A percentile compares a stretch with the other conserved stretches of the same genome.
Evolutionary conservation across 1,140 invertebrate species (phyloP).

Genomic region (Geopemphigus sp.): DNA sequence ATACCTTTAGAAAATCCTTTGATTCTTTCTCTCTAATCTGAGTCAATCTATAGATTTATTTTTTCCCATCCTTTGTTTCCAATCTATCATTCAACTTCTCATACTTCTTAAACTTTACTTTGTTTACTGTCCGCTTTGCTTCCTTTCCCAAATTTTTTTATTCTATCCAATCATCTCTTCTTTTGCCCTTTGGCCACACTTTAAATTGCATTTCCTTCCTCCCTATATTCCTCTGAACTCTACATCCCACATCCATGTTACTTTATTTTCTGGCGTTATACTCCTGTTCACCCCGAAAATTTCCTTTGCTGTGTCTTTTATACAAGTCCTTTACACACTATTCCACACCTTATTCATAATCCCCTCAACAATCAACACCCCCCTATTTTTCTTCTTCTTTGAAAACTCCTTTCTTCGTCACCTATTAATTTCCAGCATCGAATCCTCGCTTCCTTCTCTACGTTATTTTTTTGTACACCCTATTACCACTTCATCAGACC

Average conservation of each 20-base stretch:
- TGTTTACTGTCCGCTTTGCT: too few species aligned
- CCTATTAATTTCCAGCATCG: background rate
- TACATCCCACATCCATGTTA: background rate
- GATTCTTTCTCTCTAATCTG: background rate
- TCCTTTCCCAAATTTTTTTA: background rate
- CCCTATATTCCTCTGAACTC: background rate
- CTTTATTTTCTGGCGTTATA: background rate
- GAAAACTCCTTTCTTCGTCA: background rate
- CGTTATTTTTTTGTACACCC: background rate
- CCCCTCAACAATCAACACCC: background rate
- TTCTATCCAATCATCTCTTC: background rate
- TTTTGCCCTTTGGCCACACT: background rate
- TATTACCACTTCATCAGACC: background rate
- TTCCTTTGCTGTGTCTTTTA: background rate
- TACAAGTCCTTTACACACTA: too few species aligned
- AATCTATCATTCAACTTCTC: too few species aligned
- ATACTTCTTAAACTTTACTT: too few species aligned
- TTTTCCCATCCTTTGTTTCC: too few species aligned
- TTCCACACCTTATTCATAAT: background rate
- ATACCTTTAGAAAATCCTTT: background rate
- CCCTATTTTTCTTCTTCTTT: background rate
- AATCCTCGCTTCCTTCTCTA: background rate
- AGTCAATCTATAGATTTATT: conserved; percentile 1
- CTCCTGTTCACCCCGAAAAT: background rate
- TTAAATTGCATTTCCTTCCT: background rate